Evolutionary conservation across 2,888 invertebrate species (phyloP).

Genomic region (Blomia tropicalis): DNA sequence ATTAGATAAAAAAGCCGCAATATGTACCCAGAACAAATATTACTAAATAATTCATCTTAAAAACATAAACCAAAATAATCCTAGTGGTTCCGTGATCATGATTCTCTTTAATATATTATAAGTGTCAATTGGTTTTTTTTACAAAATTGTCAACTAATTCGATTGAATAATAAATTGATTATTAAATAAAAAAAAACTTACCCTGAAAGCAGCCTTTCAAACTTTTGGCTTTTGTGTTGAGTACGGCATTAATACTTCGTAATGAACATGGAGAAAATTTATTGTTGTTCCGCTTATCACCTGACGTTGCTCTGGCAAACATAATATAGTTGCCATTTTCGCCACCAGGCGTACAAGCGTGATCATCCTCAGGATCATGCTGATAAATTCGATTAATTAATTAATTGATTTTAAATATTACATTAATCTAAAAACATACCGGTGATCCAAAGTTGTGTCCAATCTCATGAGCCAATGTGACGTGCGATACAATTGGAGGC

Average conservation of each 20-base stretch:
- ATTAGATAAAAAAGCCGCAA: no score
- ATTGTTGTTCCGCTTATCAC: constrained; percentile 93
- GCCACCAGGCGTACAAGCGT: constrained; percentile 74
- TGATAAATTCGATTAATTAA: constrained; percentile 49
- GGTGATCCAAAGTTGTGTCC: constrained; percentile 98
- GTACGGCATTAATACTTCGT: constrained; percentile 73
- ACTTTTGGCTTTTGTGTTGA: constrained; percentile 76
- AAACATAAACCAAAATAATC: no score
- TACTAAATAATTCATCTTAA: no score
- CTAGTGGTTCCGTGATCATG: no score
- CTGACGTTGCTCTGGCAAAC: constrained; percentile 96
- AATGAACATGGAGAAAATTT: constrained; percentile 88
- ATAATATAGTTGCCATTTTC: constrained; percentile 97
- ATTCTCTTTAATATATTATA: no score
- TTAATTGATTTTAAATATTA: constrained; percentile 12
- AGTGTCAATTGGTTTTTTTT: no score
- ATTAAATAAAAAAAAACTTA: constrained; percentile 34
- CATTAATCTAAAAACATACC: constrained; percentile 44
- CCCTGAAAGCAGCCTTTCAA: constrained; percentile 81
- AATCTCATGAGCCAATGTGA: constrained; percentile 95
- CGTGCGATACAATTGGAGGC: constrained; percentile 92
- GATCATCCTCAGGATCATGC: constrained; percentile 70
- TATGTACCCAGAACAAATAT: no score
- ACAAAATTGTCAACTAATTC: no score
- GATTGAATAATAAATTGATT: no score